Percentiles rank a stretch among this genome's conserved stretches.
These are phyloP conservation scores for Tachina fera DNA, from an alignment of 2,888 invertebrate species.

Conservation along the genomic window DNA sequence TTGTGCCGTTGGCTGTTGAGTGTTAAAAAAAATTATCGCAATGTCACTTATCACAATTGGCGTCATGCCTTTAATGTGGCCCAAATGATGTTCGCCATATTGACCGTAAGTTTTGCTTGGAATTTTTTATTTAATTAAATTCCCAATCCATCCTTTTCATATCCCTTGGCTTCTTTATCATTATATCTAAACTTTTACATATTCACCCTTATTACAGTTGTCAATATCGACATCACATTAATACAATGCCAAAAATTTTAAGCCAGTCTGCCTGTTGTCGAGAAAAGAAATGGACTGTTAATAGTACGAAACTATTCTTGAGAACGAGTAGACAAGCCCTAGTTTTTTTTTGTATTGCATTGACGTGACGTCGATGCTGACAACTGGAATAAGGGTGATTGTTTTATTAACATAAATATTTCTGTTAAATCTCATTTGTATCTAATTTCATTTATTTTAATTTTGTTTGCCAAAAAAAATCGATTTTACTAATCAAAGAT, in stretches of 20 bases:
- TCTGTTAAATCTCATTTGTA: conserved; percentile 29
- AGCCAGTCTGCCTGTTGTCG: too few relatives aligned
- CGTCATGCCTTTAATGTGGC: conserved; percentile 98
- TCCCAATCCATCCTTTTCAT: background rate
- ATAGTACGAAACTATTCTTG: too few relatives aligned
- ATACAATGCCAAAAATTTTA: too few relatives aligned
- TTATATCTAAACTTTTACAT: background rate
- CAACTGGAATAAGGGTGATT: background rate
- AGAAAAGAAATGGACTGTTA: too few relatives aligned
- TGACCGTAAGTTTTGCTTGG: conserved; percentile 87
- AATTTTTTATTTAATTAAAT: background rate
- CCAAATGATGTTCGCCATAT: conserved; percentile 98
- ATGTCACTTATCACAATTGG: conserved; percentile 98
- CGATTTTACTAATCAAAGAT: conserved; percentile 71
- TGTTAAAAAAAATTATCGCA: conserved; percentile 97
- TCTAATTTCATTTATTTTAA: conserved; percentile 42
- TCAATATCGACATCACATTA: too few relatives aligned
- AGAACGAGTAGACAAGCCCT: too few relatives aligned
- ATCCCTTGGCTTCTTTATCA: background rate
- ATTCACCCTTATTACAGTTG: too few relatives aligned
- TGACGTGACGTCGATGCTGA: too few relatives aligned
- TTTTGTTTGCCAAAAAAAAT: conserved; percentile 56
- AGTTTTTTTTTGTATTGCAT: too few relatives aligned
- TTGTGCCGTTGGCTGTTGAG: conserved; percentile 95
- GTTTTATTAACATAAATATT: background rate